These are phyloP conservation scores for Pollenia griseotomentosa DNA, from an alignment of 2,888 invertebrate species.

Conservation along the genomic window DNA sequence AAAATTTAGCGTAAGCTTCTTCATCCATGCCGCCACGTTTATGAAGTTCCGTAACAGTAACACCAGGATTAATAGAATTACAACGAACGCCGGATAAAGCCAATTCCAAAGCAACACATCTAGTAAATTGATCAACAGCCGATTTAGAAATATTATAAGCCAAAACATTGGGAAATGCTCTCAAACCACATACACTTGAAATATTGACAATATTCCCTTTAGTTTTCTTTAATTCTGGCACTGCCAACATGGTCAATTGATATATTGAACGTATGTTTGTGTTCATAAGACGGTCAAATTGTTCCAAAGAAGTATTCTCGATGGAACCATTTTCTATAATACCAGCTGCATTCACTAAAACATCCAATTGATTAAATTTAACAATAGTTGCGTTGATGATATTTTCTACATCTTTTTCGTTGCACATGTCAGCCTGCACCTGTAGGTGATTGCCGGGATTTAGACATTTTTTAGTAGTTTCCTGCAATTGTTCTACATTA, in stretches of 20 bases:
- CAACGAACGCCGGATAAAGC: conserved; percentile 93
- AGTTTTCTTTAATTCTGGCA: conserved; percentile 92
- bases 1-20: conserved; percentile 91
- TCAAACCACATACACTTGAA: conserved; percentile 95
- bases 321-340: conserved; percentile 92
- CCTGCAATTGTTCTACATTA: conserved; percentile 88
- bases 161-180: conserved; percentile 94
- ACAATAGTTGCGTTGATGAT: conserved; percentile 90
- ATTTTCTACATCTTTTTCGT: conserved; percentile 89
- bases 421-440: conserved; percentile 89
- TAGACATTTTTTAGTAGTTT: conserved; percentile 86
- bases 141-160: conserved; percentile 97
- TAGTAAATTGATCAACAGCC: conserved; percentile 96
- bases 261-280: conserved; percentile 93
- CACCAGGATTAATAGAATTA: conserved; percentile 96
- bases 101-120: conserved; percentile 94
- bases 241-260: conserved; percentile 92
- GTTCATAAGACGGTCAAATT: conserved; percentile 95
- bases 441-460: conserved; percentile 85
- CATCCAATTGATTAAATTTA: conserved; percentile 90
- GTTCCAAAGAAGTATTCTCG: conserved; percentile 92
- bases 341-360: conserved; percentile 95
- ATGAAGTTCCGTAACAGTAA: conserved; percentile 94
- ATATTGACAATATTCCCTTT: conserved; percentile 97
- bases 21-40: conserved; percentile 92